These are phyloP conservation scores for Betta splendens DNA, from an alignment of 2,797 vertebrate genomes.

Conservation along the genomic window DNA sequence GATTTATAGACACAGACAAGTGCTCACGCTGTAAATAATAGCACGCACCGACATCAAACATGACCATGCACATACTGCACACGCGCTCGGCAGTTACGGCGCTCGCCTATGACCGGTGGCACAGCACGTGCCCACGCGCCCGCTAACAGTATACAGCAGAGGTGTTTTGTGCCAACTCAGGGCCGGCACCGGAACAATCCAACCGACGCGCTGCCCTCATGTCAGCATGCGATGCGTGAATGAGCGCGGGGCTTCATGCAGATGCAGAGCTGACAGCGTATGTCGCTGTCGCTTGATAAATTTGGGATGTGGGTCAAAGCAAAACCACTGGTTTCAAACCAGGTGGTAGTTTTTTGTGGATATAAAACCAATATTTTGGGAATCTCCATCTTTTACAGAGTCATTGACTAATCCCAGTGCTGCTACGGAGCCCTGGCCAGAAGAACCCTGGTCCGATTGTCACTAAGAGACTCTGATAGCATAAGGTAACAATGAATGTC, in stretches of 20 bases:
- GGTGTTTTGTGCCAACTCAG: constrained; percentile 26
- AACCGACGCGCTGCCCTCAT: background rate
- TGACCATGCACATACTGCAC: constrained; percentile 9
- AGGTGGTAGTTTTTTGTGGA: no score
- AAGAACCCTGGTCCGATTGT: constrained; percentile 50
- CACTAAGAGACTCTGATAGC: constrained; percentile 47
- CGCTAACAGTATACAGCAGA: constrained; percentile 9
- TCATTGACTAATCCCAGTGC: constrained; percentile 1
- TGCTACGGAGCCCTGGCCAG: constrained; percentile 12
- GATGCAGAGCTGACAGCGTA: background rate
- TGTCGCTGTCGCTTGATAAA: constrained; percentile 8
- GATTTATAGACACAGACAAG: constrained; percentile 76
- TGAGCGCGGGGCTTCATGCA: background rate
- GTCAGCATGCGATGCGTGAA: constrained; percentile 2
- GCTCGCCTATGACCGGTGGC: constrained; percentile 37
- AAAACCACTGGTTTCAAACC: no score
- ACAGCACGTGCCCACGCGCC: constrained; percentile 27
- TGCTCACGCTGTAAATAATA: constrained; percentile 58
- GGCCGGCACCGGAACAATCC: constrained; percentile 20
- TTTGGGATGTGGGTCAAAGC: no score
- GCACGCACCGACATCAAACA: constrained; percentile 24
- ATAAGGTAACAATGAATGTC: constrained; percentile 64
- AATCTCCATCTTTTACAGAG: no score
- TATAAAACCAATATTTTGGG: no score
- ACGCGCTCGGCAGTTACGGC: constrained; percentile 34